Base-by-base conservation (phyloP, 1,140 invertebrate genomes). In the Epicauta chinensis region DNA sequence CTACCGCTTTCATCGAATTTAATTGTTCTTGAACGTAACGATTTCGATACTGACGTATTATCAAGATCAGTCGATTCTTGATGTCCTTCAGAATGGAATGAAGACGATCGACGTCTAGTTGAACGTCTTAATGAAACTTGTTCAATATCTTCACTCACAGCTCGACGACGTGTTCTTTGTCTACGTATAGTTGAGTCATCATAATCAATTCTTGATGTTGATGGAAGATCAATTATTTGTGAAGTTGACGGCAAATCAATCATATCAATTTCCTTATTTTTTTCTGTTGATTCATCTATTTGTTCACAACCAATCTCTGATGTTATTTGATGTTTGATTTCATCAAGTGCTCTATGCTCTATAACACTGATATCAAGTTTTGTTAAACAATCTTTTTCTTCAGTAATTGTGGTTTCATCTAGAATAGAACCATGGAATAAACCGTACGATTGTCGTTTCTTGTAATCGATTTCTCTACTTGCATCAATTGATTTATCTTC, bases 41-140 rank as follows among this genome's bases (percentile, higher is more conserved):
- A 13, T 16, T 46, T 46, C 43, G 34, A 35, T 16, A 31, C 7
- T 12, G n/a, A 16, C 5, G 30, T 46, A 16, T 46, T 46, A 12
- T 11, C 15, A 1, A 13, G 7, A 23, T 23, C 23, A 23, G 0
- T 23, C 4, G 23, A 23, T 23, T 23, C 23, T 23, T 23, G 23
- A 7, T 23, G 23, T 23, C 23, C 23, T 23, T 23, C 23, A 3
- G 23, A 23, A 23, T 23, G 23, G 23, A 23, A 23, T 23, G 23
- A 23, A 5, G 23, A 12, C 6, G 5, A 5, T 35, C 43, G n/a
- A 46, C 36, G 16, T 46, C 29, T 35, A n/a, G 36, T 38, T 38
- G 14, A 40, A 12, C n/a, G 15, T 40, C 15, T 2, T 11, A 17
- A 4, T 11, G 12, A 3, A 13, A 1, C 38, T 11, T 40, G 17